These are phyloP conservation scores for Sturnus vulgaris DNA, from an alignment of 2,113 vertebrate species.

Conservation along the genomic window DNA sequence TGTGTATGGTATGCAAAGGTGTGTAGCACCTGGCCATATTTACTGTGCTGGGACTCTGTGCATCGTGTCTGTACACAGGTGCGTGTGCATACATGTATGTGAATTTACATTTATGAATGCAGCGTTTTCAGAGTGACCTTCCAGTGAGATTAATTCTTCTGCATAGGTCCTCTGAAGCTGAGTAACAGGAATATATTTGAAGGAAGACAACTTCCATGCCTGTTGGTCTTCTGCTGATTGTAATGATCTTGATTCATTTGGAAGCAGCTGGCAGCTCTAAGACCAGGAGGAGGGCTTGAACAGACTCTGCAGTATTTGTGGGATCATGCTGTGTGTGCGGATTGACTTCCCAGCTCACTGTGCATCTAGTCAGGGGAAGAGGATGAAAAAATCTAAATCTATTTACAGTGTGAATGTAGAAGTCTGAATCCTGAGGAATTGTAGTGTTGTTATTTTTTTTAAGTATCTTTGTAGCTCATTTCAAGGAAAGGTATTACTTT, in stretches of 20 bases:
- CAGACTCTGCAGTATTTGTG: background rate
- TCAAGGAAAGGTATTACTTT: background rate
- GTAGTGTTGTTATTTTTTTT: too few relatives aligned
- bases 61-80: background rate
- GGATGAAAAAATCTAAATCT: background rate
- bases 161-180: background rate
- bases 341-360: background rate
- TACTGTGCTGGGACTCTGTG: background rate
- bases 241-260: background rate
- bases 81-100: accelerated
- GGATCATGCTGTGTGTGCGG: accelerated
- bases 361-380: background rate
- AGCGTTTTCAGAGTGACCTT: background rate
- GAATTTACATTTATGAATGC: background rate
- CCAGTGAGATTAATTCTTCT: background rate
- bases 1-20: background rate
- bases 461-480: background rate
- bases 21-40: background rate
- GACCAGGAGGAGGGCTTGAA: background rate
- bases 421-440: background rate
- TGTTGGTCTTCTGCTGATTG: background rate
- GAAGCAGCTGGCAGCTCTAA: background rate
- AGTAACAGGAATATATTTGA: background rate
- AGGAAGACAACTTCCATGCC: background rate
- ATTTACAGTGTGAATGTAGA: background rate